Conservation (phyloP, 2,888 invertebrate genomes). For the Gymnoscelis rufifasciata region DNA sequence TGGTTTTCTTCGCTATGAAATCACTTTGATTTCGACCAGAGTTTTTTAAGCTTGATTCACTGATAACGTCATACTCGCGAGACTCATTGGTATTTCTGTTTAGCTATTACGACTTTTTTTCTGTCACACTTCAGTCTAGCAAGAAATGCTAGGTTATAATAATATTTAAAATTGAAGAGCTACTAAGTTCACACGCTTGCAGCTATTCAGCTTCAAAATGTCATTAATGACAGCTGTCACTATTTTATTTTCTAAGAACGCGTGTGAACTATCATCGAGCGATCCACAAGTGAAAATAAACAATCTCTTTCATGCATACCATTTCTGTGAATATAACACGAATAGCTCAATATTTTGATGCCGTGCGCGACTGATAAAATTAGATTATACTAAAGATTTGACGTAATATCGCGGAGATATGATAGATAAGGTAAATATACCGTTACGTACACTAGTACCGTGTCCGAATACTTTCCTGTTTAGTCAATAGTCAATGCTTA, state of each 20-base stretch:
- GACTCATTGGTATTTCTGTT: not conserved
- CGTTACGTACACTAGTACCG: not conserved
- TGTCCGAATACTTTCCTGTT: not conserved
- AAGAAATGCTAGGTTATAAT: no score
- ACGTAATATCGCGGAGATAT: constrained; percentile 27
- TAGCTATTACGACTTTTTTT: no score
- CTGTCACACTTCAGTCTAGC: no score
- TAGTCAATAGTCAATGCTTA: not conserved
- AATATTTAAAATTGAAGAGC: not conserved
- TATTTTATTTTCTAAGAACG: not conserved
- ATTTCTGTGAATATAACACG: constrained; percentile 6
- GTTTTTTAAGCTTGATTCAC: constrained; percentile 39
- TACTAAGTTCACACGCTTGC: not conserved
- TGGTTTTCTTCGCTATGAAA: constrained; percentile 6
- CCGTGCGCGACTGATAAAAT: constrained; percentile 17
- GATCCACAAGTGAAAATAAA: not conserved
- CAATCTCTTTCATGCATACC: not conserved
- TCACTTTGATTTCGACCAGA: not conserved
- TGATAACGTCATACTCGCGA: constrained; percentile 31
- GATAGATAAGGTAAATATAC: constrained; percentile 19
- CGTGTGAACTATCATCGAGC: not conserved
- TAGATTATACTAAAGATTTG: constrained; percentile 26
- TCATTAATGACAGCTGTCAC: not conserved
- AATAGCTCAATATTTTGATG: constrained; percentile 20
- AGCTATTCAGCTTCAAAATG: not conserved